Percentiles rank a stretch among this genome's conserved stretches.
These are phyloP conservation scores for Acipenser ruthenus DNA, from an alignment of 2,797 vertebrate genomes.

Conservation along the genomic window DNA sequence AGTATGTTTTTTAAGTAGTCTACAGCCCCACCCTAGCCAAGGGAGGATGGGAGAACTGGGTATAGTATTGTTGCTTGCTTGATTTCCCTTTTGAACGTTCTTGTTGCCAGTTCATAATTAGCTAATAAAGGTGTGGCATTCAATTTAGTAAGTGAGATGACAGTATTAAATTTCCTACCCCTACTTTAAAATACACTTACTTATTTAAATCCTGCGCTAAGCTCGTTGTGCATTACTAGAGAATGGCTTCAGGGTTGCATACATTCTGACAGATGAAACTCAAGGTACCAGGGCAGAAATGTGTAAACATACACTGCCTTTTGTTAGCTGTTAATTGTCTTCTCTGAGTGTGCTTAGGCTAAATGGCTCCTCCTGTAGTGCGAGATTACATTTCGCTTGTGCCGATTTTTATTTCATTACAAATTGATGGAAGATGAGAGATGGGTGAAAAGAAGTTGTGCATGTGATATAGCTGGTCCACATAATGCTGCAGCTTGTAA, in stretches of 20 bases:
- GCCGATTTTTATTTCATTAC: conserved; percentile 16
- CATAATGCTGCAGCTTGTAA: conserved; percentile 10
- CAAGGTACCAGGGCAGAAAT: background rate
- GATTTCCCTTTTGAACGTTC: background rate
- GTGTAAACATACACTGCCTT: conserved; percentile 10
- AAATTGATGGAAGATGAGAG: background rate
- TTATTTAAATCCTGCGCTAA: background rate
- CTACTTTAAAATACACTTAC: background rate
- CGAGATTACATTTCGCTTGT: conserved; percentile 9
- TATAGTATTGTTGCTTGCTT: background rate
- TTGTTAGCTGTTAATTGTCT: conserved; percentile 20
- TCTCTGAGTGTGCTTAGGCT: conserved; percentile 20
- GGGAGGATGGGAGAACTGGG: no score
- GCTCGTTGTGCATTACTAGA: background rate
- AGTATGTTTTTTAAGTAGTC: no score
- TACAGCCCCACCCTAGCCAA: no score
- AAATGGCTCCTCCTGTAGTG: background rate
- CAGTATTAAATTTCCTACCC: no score
- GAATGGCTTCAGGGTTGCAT: background rate
- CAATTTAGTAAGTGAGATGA: no score
- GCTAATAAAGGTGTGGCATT: background rate
- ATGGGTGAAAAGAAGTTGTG: background rate
- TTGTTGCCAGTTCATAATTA: background rate
- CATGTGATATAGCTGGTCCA: conserved; percentile 10
- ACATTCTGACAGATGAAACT: background rate